Conservation (phyloP, 2,797 vertebrate species). For the Vireo griseus region DNA sequence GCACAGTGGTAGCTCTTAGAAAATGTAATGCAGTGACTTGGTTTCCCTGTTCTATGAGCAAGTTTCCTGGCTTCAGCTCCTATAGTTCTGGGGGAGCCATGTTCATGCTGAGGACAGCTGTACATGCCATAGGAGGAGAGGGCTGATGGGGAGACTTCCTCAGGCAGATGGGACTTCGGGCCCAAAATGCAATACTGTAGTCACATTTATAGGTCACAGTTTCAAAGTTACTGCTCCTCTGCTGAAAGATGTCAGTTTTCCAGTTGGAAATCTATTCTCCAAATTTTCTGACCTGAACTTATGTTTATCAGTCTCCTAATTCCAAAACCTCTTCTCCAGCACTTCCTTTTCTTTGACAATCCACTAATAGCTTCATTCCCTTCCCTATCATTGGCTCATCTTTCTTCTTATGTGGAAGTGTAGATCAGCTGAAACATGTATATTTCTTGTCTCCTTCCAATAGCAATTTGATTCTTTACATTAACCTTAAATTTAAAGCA, state of each 20-base stretch:
- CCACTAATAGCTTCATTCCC: slow-evolving; percentile 67
- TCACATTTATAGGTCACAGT: neutral
- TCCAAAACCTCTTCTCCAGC: slow-evolving; percentile 31
- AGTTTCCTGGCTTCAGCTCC: neutral
- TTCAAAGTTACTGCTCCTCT: neutral
- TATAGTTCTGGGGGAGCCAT: fast-evolving
- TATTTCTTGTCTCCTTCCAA: slow-evolving; percentile 12
- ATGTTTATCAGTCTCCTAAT: slow-evolving; percentile 44
- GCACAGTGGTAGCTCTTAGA: neutral
- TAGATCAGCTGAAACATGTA: slow-evolving; percentile 32
- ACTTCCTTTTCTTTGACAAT: slow-evolving; percentile 58
- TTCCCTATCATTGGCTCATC: slow-evolving; percentile 64
- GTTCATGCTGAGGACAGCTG: neutral
- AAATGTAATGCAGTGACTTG: neutral
- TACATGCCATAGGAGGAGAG: neutral
- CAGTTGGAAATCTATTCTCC: neutral
- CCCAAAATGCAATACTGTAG: neutral
- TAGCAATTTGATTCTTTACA: slow-evolving; percentile 1
- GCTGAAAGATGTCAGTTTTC: neutral
- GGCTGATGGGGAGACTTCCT: neutral
- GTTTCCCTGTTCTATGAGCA: neutral
- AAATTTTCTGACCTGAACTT: slow-evolving; percentile 22
- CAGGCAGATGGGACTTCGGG: neutral
- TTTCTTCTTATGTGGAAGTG: slow-evolving; percentile 54
- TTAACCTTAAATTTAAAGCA: slow-evolving; percentile 2